Conservation (phyloP, 2,113 vertebrate species). For the Alethe diademata region DNA sequence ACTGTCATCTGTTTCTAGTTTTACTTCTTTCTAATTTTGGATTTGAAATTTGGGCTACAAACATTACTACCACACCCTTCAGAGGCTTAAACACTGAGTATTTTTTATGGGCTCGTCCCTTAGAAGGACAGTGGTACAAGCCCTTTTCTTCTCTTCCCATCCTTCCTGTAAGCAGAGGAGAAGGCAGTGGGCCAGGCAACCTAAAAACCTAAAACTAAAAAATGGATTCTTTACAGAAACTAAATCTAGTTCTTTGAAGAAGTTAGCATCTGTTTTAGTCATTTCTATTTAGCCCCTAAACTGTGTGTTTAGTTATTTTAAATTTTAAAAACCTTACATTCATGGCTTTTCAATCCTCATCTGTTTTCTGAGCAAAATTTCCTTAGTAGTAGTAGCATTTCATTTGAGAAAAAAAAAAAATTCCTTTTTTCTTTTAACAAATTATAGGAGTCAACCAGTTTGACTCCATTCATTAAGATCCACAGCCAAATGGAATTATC, state of each 20-base stretch:
- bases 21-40: constrained; percentile 12
- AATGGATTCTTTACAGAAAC: neutral
- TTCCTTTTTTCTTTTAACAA: neutral
- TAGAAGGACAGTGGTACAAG: neutral
- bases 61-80: neutral
- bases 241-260: neutral
- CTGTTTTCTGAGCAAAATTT: neutral
- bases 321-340: neutral
- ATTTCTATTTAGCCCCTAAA: neutral
- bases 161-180: neutral
- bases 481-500: neutral
- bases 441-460: neutral
- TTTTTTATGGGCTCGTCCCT: neutral
- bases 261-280: neutral
- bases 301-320: neutral
- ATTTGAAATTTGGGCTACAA: neutral
- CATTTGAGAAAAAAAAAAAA: neutral
- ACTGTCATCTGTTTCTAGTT: constrained; percentile 27
- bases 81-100: neutral
- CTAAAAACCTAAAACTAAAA: neutral
- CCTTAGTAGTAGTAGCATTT: neutral
- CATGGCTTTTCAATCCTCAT: neutral
- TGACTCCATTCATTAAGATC: neutral
- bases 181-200: neutral
- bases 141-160: neutral